Base-by-base conservation (phyloP, 2,113 vertebrate genomes). In the Xenopus laevis region DNA sequence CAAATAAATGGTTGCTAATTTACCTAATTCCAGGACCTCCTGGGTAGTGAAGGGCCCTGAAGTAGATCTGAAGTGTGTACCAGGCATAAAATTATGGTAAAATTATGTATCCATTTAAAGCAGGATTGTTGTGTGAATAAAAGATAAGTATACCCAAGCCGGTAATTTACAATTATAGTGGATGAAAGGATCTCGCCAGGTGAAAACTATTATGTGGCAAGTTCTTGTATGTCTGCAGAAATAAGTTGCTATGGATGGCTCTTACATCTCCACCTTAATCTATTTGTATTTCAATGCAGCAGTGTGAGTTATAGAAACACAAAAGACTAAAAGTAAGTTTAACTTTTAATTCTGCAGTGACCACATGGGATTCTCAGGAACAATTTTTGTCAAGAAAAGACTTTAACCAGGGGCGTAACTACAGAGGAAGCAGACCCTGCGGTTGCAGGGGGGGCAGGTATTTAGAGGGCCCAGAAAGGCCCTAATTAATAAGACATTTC, bases 121-220 rank as follows among this genome's bases (percentile, higher is more conserved):
- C 20, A 55, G 27, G 62, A 69, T 69, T 55, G 21, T 18, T 69
- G 46, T 44, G 46, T 68, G 68, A 62, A 75, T 69, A 67, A 74
- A 18, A 65, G 15, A 30, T 15, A 57, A 20, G 17, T 59, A 44
- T 60, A 52, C n/a, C 45, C 46, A 75, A 75, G 58, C 66, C 45
- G 18, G 30, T 40, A 69, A 69, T 76, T 76, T 76, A 63, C 66
- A 76, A 76, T 76, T 69, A 68, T 69, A 27, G 46, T 63, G 58
- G 15, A 55, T 69, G 66, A 76, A 76, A 23, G 46, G 59, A 23
- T 69, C 72, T 40, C 45, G 33, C 68, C 55, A 75, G 57, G 72
- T 68, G 65, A 61, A 75, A 75, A 44, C 57, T 62, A 33, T 55
- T 68, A 61, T 68, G 65, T 75, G 57, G 65, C 13, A 68, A 61